Evolutionary conservation across 2,888 invertebrate genomes (phyloP).

Genomic region (Drosophila kuntzei): DNA sequence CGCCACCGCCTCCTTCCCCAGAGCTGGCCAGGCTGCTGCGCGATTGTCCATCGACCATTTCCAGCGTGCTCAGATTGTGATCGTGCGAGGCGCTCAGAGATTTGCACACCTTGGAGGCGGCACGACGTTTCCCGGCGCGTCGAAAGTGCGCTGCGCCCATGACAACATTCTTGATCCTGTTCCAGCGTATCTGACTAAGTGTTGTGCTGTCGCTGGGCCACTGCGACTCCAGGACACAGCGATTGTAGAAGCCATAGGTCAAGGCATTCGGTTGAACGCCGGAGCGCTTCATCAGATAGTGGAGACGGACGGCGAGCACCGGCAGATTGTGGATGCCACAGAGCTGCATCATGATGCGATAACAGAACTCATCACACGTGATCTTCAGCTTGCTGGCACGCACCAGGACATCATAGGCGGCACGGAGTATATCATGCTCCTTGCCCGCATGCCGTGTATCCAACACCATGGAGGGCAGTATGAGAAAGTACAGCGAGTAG

Average conservation of each 20-base stretch:
- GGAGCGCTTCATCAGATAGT: conserved; percentile 96
- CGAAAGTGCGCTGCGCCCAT: conserved; percentile 95
- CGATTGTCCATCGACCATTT: conserved; percentile 85
- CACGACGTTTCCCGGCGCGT: conserved; percentile 89
- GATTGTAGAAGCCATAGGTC: conserved; percentile 95
- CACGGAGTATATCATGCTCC: conserved; percentile 90
- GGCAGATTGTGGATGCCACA: conserved; percentile 98
- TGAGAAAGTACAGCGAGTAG: conserved; percentile 97
- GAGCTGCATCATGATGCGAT: conserved; percentile 98
- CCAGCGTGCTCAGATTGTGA: conserved; percentile 84
- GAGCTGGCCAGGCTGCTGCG: conserved; percentile 85
- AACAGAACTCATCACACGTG: conserved; percentile 98
- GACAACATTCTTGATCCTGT: conserved; percentile 96
- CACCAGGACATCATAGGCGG: conserved; percentile 94
- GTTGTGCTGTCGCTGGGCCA: conserved; percentile 95
- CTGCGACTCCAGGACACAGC: conserved; percentile 95
- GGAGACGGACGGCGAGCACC: conserved; percentile 95
- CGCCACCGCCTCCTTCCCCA: conserved; percentile 61
- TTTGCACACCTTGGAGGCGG: conserved; percentile 86
- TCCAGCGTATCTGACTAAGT: conserved; percentile 94
- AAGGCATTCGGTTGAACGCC: conserved; percentile 98
- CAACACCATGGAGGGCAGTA: conserved; percentile 94
- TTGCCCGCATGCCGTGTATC: conserved; percentile 89
- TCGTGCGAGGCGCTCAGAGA: conserved; percentile 83
- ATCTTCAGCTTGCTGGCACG: conserved; percentile 94